Percentiles rank a stretch among this genome's conserved stretches.
phyloP scores from a whole-genome alignment of 35 echinoderm and acorn worm genomes.

The Stichopus chloronotus region DNA sequence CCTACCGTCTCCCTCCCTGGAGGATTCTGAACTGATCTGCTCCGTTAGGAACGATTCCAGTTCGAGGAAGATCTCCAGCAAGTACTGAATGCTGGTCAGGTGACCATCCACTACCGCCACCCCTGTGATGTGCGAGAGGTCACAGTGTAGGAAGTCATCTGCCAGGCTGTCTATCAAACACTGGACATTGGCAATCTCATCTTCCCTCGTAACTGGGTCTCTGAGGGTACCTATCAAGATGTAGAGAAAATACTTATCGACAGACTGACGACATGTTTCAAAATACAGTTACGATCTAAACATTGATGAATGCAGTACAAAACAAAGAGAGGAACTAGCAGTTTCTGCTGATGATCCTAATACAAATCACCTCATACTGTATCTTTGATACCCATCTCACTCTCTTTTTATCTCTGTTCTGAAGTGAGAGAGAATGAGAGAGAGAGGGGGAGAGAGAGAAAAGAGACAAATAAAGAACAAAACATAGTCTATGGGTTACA shows the following conservation, averaged over 20 bases:
- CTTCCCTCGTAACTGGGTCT: slow-evolving; percentile 62
- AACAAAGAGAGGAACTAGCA: neutral
- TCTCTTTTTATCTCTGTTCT: too few species aligned
- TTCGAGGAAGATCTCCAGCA: slow-evolving; percentile 83
- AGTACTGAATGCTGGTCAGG: slow-evolving; percentile 68
- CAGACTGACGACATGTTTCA: neutral
- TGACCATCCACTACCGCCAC: slow-evolving; percentile 72
- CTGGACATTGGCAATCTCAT: slow-evolving; percentile 90
- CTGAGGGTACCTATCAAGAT: neutral
- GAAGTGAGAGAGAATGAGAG: too few species aligned
- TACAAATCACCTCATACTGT: too few species aligned
- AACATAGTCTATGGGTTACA: too few species aligned
- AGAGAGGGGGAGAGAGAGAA: too few species aligned
- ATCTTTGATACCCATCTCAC: too few species aligned
- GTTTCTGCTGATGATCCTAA: neutral
- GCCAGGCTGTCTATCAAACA: slow-evolving; percentile 76
- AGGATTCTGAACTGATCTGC: slow-evolving; percentile 73
- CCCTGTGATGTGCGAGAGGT: slow-evolving; percentile 90
- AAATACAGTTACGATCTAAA: neutral
- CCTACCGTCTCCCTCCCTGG: slow-evolving; percentile 71
- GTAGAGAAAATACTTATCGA: neutral
- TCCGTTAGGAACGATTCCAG: slow-evolving; percentile 89
- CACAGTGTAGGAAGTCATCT: slow-evolving; percentile 75
- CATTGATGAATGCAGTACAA: neutral
- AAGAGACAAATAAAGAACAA: too few species aligned